Percentiles rank a stretch among this genome's conserved stretches.
Conservation (phyloP, 1,140 invertebrate genomes). For the Trichomalopsis sarcophagae region DNA sequence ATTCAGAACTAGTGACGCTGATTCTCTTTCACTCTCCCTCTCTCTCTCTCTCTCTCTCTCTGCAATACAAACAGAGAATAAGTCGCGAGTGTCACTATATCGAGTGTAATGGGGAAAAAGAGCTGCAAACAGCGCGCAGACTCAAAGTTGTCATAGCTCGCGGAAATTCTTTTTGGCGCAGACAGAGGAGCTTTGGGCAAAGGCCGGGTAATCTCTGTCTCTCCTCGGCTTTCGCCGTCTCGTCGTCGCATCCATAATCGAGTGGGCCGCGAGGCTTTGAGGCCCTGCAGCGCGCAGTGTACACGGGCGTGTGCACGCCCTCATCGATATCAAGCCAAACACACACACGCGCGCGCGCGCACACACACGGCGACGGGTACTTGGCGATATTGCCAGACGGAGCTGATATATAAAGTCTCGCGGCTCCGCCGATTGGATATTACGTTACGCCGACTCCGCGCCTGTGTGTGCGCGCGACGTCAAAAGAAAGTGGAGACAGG, state of each 20-base stretch:
- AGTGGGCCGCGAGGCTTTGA: slow-evolving; percentile 39
- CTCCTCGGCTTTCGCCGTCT: neutral
- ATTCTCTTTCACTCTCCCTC: too few relatives aligned
- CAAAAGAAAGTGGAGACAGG: slow-evolving; percentile 32
- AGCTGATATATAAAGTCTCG: slow-evolving; percentile 5
- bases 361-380: neutral
- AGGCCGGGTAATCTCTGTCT: slow-evolving; percentile 30
- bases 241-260: slow-evolving; percentile 39
- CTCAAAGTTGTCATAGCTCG: neutral
- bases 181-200: neutral
- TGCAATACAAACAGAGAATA: too few relatives aligned
- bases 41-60: too few relatives aligned
- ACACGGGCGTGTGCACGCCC: neutral
- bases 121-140: neutral
- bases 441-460: slow-evolving; percentile 11
- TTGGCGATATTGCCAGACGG: slow-evolving; percentile 11
- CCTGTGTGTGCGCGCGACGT: neutral
- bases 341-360: neutral
- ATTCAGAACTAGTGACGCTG: too few relatives aligned
- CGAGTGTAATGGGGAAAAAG: neutral
- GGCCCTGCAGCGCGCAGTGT: neutral
- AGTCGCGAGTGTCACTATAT: too few relatives aligned
- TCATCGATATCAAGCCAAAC: neutral
- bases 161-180: slow-evolving; percentile 27
- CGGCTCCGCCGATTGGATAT: slow-evolving; percentile 30